Conservation (phyloP, 2,797 vertebrate species). For the Peromyscus nudipes region DNA sequence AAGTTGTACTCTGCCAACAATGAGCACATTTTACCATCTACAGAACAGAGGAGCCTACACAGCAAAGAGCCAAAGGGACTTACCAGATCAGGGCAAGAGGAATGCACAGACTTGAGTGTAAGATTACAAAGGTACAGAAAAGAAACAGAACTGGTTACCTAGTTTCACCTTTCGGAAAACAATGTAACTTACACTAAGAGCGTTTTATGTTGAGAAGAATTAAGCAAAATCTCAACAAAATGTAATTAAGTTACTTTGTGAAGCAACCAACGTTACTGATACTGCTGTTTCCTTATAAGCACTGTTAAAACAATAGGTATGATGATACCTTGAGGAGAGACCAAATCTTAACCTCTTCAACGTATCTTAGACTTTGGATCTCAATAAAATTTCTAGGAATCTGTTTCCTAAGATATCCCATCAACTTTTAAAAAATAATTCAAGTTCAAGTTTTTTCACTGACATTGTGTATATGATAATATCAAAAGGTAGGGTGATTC, state of each 20-base stretch:
- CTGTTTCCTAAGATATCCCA: not conserved
- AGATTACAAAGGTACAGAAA: not conserved
- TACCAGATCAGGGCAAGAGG: not conserved
- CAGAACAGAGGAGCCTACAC: not conserved
- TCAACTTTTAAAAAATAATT: not conserved
- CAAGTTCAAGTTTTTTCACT: not conserved
- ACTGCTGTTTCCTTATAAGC: not conserved
- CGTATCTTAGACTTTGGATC: not conserved
- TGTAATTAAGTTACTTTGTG: constrained; percentile 10
- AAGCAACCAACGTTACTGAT: not conserved
- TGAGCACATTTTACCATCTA: not conserved
- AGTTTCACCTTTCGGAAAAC: not conserved
- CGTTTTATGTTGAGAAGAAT: constrained; percentile 35
- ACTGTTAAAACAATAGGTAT: not conserved
- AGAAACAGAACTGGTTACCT: not conserved
- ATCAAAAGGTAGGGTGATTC: not conserved
- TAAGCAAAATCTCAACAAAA: not conserved
- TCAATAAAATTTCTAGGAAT: not conserved
- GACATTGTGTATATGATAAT: not conserved
- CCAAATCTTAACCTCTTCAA: constrained; percentile 35
- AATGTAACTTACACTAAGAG: not conserved
- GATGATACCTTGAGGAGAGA: not conserved
- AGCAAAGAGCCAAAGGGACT: not conserved
- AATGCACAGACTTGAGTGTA: not conserved
- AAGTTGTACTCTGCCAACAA: not conserved